These are phyloP conservation scores for Lamproptera curius DNA, from an alignment of 2,888 invertebrate species.

Conservation along the genomic window DNA sequence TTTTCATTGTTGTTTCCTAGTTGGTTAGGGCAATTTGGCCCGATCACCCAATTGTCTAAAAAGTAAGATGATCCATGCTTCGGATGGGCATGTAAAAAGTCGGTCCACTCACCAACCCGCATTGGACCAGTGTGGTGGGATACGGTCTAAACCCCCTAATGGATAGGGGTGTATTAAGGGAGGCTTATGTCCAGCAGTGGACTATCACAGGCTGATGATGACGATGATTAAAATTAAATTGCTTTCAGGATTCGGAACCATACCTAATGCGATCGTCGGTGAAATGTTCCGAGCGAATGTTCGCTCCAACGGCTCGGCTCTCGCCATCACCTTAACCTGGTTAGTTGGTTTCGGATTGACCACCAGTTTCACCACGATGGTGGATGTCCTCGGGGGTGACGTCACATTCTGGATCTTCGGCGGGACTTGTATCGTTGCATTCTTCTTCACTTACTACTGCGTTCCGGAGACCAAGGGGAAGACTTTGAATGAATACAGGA, in stretches of 20 bases:
- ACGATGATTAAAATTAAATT: no score
- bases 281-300: conserved; percentile 46
- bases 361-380: conserved; percentile 35
- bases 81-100: no score
- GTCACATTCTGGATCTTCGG: conserved; percentile 44
- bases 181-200: no score
- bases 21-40: no score
- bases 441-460: conserved; percentile 36
- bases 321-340: conserved; percentile 40
- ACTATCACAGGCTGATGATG: no score
- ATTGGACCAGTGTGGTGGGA: no score
- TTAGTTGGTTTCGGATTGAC: conserved; percentile 38
- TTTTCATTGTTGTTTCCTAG: no score
- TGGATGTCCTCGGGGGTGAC: conserved; percentile 34
- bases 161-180: no score
- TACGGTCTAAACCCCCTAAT: no score
- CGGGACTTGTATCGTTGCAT: conserved; percentile 34
- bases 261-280: conserved; percentile 41
- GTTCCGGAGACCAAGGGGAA: conserved; percentile 46
- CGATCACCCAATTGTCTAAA: no score
- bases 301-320: conserved; percentile 37
- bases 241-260: conserved; percentile 40
- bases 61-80: no score
- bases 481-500: conserved; percentile 42
- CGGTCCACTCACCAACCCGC: no score